Evolutionary conservation across 2,113 vertebrate species (phyloP).

Genomic region (Delphinapterus leucas): DNA sequence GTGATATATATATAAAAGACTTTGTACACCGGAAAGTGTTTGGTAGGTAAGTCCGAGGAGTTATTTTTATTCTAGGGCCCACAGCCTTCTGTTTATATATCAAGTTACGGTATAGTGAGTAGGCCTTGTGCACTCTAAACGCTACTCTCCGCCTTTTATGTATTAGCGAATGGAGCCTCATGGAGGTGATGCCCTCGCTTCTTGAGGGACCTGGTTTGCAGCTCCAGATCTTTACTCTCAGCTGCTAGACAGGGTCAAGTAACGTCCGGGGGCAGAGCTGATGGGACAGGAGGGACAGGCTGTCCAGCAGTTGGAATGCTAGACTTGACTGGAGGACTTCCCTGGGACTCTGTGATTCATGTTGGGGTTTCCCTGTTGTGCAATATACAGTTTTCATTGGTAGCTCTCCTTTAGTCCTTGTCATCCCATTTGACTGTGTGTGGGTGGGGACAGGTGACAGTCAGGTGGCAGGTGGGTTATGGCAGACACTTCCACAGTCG

Average conservation of each 20-base stretch:
- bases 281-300: background rate
- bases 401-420: background rate
- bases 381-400: background rate
- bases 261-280: background rate
- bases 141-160: background rate
- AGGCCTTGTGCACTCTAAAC: background rate
- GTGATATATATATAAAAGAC: background rate
- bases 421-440: background rate
- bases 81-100: background rate
- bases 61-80: background rate
- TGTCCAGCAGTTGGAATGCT: background rate
- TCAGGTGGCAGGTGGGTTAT: background rate
- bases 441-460: background rate
- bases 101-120: background rate
- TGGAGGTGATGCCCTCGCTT: background rate
- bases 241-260: background rate
- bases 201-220: background rate
- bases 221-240: background rate
- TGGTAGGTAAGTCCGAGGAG: background rate
- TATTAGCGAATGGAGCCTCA: background rate
- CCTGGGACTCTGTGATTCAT: background rate
- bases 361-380: background rate
- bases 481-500: background rate
- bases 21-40: background rate
- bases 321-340: background rate